Evolutionary conservation across 2,888 invertebrate genomes (phyloP), one percentile per base, ranked within the genome.

Genomic region (Tenthredo amoena): DNA sequence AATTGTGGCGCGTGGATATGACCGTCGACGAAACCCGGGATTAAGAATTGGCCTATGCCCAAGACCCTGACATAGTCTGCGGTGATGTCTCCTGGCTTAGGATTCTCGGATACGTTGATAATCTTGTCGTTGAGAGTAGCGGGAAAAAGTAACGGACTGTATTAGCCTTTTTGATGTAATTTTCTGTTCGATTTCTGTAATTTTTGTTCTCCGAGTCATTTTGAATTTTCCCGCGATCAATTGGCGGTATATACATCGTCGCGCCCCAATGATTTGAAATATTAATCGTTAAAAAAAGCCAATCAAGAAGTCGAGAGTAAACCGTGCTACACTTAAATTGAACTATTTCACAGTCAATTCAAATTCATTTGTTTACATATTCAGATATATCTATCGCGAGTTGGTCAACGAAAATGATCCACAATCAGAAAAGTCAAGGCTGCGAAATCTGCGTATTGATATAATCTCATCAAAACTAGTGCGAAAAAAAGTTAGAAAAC

Each of bases 1-100:
- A 97, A 97, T 93, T 99, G 98, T 0, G 98, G 96, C 0, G 98
- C 98, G 94, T 99, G 98, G 12, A 97, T 97, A 92, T 99, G 99
- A 34, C 97, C 97, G 93, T 99, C 98, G 2, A 98, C 95, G 86
- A 99, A 95, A 0, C 98, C 99, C 0, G 98, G 98, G 92, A 98
- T 96, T 18, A 98, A 92, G 91, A 98, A 96, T 93, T 97, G 96
- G 79, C 89, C 91, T 2, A 86, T 40, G 6, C 86, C 87, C 50
- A 93, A 86, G 65, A 87, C 84, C n/a, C 86, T 91, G n/a, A 91
- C 86, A 76, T 89, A 87, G 10, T 86, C 85, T 43, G 86, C 86
- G 3, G 74, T 68, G 5, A 86, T 47, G 72, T 89, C 87, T 31
- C 84, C 81, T 34, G 85, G 81, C 6, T 86, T 87, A n/a, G 90